Percentiles rank a stretch among this genome's conserved stretches.
phyloP scores from a whole-genome alignment of 1,140 invertebrate species.

The Caerostris extrusa region DNA sequence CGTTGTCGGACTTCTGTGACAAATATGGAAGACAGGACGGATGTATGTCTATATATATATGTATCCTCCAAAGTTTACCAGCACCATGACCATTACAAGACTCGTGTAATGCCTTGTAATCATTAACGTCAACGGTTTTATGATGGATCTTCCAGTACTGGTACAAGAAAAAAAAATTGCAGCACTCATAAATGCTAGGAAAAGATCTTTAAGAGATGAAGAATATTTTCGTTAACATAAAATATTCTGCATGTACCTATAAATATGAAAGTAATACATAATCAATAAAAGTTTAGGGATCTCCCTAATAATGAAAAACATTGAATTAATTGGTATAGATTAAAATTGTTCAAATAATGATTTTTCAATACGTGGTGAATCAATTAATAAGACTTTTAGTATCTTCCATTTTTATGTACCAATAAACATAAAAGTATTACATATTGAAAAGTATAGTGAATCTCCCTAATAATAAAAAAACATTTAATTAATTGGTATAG shows the following conservation, averaged over 20 bases:
- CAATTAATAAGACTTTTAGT: no score
- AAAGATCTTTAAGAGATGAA: background rate
- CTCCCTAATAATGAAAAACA: background rate
- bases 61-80: slow-evolving; percentile 1
- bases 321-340: background rate
- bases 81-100: slow-evolving; percentile 30
- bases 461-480: no score
- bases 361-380: no score
- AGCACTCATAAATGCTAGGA: background rate
- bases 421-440: background rate
- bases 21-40: slow-evolving; percentile 34
- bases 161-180: background rate
- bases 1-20: slow-evolving; percentile 13
- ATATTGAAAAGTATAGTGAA: background rate
- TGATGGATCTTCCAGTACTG: slow-evolving; percentile 14
- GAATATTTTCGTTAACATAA: background rate
- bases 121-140: slow-evolving; percentile 43
- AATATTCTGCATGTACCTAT: background rate
- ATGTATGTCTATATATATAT: background rate
- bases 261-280: background rate
- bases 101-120: slow-evolving; percentile 36
- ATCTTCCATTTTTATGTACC: no score
- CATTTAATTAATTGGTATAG: no score
- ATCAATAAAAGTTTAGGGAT: background rate
- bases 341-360: no score